A percentile compares a stretch with the other conserved stretches of the same genome.
Evolutionary conservation across 2,113 vertebrate species (phyloP).

Genomic region (Polypterus senegalus): DNA sequence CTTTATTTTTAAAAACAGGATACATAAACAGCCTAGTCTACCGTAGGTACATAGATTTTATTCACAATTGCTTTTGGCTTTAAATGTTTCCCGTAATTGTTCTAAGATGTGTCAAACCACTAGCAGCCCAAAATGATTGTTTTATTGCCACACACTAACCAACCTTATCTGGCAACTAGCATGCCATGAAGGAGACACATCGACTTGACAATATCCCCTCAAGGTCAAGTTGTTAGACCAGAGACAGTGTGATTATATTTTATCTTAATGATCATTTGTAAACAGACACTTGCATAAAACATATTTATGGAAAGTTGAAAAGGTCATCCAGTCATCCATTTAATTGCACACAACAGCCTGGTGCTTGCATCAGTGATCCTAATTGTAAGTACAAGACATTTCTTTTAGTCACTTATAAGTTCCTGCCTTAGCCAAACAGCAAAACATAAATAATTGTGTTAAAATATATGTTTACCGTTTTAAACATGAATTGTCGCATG

Average conservation of each 20-base stretch:
- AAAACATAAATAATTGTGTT: no score
- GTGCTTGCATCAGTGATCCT: constrained; percentile 42
- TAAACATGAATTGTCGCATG: no score
- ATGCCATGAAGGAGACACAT: constrained; percentile 20
- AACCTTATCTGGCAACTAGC: no score
- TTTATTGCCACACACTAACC: no score
- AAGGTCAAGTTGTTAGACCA: constrained; percentile 35
- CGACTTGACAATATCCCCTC: constrained; percentile 32
- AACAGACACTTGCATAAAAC: constrained; percentile 33
- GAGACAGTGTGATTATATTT: constrained; percentile 15
- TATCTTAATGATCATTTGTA: constrained; percentile 30
- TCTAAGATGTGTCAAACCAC: no score
- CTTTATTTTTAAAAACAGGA: no score
- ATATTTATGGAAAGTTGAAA: constrained; percentile 26
- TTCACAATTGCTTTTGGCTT: no score
- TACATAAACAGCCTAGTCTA: no score
- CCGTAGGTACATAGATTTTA: no score
- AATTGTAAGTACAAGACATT: constrained; percentile 34
- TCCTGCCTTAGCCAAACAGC: constrained; percentile 30
- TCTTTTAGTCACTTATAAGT: constrained; percentile 44
- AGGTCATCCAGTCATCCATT: constrained; percentile 38
- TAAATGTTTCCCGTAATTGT: no score
- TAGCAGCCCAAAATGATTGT: no score
- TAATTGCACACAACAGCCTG: constrained; percentile 34
- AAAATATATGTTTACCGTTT: no score